Evolutionary conservation across 2,797 vertebrate species (phyloP).

Genomic region (Sebastolobus altivelis): DNA sequence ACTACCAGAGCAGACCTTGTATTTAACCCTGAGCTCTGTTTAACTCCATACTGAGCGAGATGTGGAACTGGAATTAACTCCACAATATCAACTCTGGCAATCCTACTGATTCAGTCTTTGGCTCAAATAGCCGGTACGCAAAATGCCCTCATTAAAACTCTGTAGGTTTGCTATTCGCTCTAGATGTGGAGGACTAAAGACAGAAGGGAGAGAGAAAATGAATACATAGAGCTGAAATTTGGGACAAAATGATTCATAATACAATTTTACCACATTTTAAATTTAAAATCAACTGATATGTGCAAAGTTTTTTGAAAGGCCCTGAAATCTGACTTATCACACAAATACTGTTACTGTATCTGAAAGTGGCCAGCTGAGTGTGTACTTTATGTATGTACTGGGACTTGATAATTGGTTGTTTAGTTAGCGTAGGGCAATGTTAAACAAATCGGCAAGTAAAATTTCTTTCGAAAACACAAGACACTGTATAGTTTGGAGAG

Average conservation of each 20-base stretch:
- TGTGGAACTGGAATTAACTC: slow-evolving; percentile 22
- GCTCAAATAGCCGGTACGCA: slow-evolving; percentile 22
- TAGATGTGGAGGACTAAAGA: background rate
- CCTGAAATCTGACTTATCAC: background rate
- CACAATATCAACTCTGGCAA: slow-evolving; percentile 18
- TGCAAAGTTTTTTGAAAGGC: background rate
- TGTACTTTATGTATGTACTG: background rate
- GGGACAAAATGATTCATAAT: slow-evolving; percentile 5
- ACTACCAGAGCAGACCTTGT: slow-evolving; percentile 26
- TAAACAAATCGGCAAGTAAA: background rate
- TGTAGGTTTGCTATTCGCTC: slow-evolving; percentile 1
- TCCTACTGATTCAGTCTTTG: slow-evolving; percentile 16
- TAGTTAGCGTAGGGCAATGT: background rate
- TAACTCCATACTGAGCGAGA: slow-evolving; percentile 30
- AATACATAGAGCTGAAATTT: slow-evolving; percentile 9
- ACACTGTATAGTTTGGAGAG: background rate
- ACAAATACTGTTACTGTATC: background rate
- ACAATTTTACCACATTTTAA: background rate
- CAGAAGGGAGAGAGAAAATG: background rate
- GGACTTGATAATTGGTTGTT: background rate
- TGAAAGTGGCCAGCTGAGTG: background rate
- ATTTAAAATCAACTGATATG: background rate
- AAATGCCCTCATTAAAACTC: slow-evolving; percentile 30
- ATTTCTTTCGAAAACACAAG: background rate
- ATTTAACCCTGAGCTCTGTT: slow-evolving; percentile 40